Conservation (phyloP, 2,888 invertebrate genomes). For the Cistogaster globosa region DNA sequence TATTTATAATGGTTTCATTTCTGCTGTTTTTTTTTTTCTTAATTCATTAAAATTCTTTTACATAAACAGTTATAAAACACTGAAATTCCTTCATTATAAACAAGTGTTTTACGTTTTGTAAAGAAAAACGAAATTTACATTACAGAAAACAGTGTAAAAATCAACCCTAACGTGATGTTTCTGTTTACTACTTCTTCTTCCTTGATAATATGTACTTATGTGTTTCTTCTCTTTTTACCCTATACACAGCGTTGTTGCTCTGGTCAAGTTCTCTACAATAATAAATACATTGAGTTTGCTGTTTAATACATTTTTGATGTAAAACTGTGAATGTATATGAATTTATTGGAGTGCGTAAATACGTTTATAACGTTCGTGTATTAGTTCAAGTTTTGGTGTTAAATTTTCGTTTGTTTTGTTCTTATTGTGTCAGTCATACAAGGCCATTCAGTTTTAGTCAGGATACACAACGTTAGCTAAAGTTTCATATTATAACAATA, state of each 20-base stretch:
- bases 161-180: conserved; percentile 45
- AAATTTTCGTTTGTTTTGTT: conserved; percentile 35
- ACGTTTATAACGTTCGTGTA: conserved; percentile 32
- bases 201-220: conserved; percentile 8
- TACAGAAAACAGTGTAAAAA: conserved; percentile 35
- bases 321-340: conserved; percentile 1
- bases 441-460: conserved; percentile 60
- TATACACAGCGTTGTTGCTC: conserved; percentile 3
- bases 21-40: neutral
- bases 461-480: conserved; percentile 33
- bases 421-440: conserved; percentile 63
- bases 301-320: neutral
- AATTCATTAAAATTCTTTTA: conserved; percentile 35
- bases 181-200: conserved; percentile 27
- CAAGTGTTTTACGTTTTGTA: conserved; percentile 48
- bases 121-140: conserved; percentile 3
- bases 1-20: neutral
- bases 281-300: conserved; percentile 35
- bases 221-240: conserved; percentile 9
- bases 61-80: neutral
- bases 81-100: conserved; percentile 30
- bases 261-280: conserved; percentile 52
- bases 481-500: conserved; percentile 9
- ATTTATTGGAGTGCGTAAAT: conserved; percentile 28
- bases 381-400: conserved; percentile 13